Evolutionary conservation across 2,797 vertebrate genomes (phyloP), one percentile per base, ranked within the genome.

Genomic region (Crossoptilon crossoptilon): DNA sequence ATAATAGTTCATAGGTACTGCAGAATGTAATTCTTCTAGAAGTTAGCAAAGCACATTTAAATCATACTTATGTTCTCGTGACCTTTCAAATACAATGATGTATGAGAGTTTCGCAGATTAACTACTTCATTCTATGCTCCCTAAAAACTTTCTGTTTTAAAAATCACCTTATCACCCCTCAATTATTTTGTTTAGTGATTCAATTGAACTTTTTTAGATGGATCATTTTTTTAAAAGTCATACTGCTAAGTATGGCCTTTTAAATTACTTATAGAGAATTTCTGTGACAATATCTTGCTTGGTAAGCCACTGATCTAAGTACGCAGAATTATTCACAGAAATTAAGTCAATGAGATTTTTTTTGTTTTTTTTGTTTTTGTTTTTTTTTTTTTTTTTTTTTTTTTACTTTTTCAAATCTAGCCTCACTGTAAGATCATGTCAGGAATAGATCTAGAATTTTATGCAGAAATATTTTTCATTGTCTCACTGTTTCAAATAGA

Each of bases 71-170:
- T 78, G 76, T 62, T 70, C 76, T 92, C 74, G 14, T 93, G 91
- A 95, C 93, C 94, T 97, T 96, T 96, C 87, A 87, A 84, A 91
- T 70, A 60, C 43, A 94, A 78, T 91, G 91, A 94, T 95, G 95
- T 93, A 94, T 90, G 84, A 82, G 62, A 77, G 41, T 92, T 90
- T 88, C 92, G 35, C 66, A 93, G 87, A 95, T 96, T 94, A 96
- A 95, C 48, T 87, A 56, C 74, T 94, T 84, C 75, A 62, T 84
- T 94, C 49, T 85, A 24, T 15, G 53, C 31, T 88, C 48, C 23
- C 58, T 84, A 71, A 90, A 92, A 94, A 84, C 29, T 46, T 33
- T 64, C 55, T 90, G 43, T 72, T n/a, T 93, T 91, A 87, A 90
- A 91, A 95, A 87, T 5, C 75, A 84, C n/a, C 87, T 64, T 73